Base-by-base conservation (phyloP, 2,113 vertebrate genomes). In the Peucedramus taeniatus region DNA sequence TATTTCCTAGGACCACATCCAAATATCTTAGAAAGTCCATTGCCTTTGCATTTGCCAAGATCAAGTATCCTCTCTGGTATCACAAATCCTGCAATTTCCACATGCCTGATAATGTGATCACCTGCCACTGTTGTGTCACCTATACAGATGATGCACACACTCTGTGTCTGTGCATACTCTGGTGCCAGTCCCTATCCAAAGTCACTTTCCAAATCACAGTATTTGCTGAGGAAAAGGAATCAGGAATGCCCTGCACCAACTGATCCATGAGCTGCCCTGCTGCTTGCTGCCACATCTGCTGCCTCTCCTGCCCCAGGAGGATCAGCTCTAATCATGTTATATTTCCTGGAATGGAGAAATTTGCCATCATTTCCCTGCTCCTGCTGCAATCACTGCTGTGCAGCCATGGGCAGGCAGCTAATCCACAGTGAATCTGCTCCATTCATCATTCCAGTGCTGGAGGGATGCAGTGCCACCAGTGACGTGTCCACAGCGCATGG, bases 401-500 rank as follows among this genome's bases (percentile, higher is more conserved):
- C 64, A 45, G 72, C 53, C 3, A 1, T 33, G 24, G 57, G 56
- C 60, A 75, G 72, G 23, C 9, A 61, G 56, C 50, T 1, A n/a
- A 69, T 61, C 21, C 3, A 8, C 83, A 78, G 60, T 27, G 59
- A 54, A 74, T 59, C 57, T 47, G 33, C 30, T 85, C 61, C 40
- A 88, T 87, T 95, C 19, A 1, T 94, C 92, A 92, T 26, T 68
- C 33, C 45, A 6, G 10, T 21, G 17, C 42, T 1, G 5, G 65
- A 79, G 74, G 35, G 65, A 69, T 20, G 33, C 0, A 0, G 31
- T 76, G 50, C 83, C 75, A 90, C 59, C 63, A 49, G 53, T 7
- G 1, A 72, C 0, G 0, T 42, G 70, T 69, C 74, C 72, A 49
- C 1, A 1, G 87, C 2, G 0, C 44, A 14, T 2, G 2, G 56